Percentiles rank a stretch among this genome's conserved stretches.
These are phyloP conservation scores for Xanthia togata DNA, from an alignment of 2,888 invertebrate species.

Conservation along the genomic window DNA sequence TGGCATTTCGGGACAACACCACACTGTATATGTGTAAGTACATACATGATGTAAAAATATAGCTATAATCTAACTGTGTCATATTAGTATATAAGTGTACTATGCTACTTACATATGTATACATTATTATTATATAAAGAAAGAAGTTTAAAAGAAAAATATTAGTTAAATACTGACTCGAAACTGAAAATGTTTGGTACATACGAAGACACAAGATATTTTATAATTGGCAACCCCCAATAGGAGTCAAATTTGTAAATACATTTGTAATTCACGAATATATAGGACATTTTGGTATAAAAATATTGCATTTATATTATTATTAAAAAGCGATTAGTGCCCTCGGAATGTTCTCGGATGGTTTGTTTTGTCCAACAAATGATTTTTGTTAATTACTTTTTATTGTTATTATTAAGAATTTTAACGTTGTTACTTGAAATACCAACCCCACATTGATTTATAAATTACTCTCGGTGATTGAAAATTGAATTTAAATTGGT, in stretches of 20 bases:
- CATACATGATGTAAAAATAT: conserved; percentile 88
- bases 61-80: conserved; percentile 89
- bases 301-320: conserved; percentile 88
- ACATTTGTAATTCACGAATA: conserved; percentile 86
- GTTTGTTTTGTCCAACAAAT: conserved; percentile 84
- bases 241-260: conserved; percentile 84
- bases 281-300: conserved; percentile 85
- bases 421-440: conserved; percentile 89
- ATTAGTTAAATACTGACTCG: conserved; percentile 86
- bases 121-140: conserved; percentile 84
- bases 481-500: conserved; percentile 56
- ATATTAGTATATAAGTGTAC: conserved; percentile 89
- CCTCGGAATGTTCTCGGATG: conserved; percentile 87
- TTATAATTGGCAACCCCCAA: conserved; percentile 75
- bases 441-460: conserved; percentile 72
- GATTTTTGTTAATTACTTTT: conserved; percentile 89
- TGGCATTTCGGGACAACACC: conserved; percentile 77
- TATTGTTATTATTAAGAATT: conserved; percentile 90
- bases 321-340: conserved; percentile 76
- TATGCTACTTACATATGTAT: conserved; percentile 89
- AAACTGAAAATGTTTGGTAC: conserved; percentile 73
- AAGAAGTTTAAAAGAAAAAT: conserved; percentile 85
- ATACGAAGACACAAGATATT: conserved; percentile 74
- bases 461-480: conserved; percentile 72
- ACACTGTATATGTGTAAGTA: conserved; percentile 88